A percentile compares a stretch with the other conserved stretches of the same genome.
Conservation (phyloP, 1,140 invertebrate genomes). For the Drosophila serrata region DNA sequence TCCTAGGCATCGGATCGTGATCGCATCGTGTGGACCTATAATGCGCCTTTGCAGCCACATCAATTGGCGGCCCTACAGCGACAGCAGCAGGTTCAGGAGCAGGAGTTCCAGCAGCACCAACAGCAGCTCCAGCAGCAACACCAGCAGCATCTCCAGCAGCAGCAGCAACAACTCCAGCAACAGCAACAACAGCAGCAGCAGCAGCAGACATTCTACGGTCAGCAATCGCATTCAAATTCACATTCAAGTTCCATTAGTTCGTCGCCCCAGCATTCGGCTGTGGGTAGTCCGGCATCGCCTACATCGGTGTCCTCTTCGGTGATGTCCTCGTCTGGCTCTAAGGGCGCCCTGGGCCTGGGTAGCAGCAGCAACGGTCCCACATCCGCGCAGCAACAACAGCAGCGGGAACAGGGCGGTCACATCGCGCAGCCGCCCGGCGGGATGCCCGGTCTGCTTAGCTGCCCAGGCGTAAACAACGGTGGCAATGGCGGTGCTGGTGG, state of each 20-base stretch:
- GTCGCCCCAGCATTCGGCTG: constrained; percentile 85
- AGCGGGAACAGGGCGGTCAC: constrained; percentile 44
- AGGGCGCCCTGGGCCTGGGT: constrained; percentile 81
- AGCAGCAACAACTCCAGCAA: constrained; percentile 77
- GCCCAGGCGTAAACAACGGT: constrained; percentile 51
- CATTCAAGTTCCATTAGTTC: constrained; percentile 86
- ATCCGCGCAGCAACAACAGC: constrained; percentile 43
- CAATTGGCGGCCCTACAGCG: constrained; percentile 63
- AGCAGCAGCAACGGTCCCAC: constrained; percentile 49
- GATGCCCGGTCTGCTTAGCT: constrained; percentile 66
- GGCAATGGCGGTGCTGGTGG: constrained; percentile 44
- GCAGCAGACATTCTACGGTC: constrained; percentile 69
- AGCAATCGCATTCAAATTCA: constrained; percentile 85
- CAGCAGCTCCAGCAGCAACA: constrained; percentile 78
- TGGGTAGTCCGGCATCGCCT: constrained; percentile 90
- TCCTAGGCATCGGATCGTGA: constrained; percentile 85
- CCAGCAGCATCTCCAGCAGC: constrained; percentile 59
- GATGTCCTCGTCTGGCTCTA: constrained; percentile 90
- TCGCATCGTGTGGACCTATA: constrained; percentile 96
- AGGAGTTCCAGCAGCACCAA: constrained; percentile 65
- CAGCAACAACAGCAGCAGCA: constrained; percentile 65
- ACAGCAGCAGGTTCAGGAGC: constrained; percentile 86
- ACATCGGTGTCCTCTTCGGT: constrained; percentile 94
- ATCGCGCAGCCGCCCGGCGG: constrained; percentile 49
- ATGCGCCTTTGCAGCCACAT: constrained; percentile 89